Percentiles rank a stretch among this genome's conserved stretches.
phyloP scores from a whole-genome alignment of 2,888 invertebrate species.

The Mythimna lalbum region DNA sequence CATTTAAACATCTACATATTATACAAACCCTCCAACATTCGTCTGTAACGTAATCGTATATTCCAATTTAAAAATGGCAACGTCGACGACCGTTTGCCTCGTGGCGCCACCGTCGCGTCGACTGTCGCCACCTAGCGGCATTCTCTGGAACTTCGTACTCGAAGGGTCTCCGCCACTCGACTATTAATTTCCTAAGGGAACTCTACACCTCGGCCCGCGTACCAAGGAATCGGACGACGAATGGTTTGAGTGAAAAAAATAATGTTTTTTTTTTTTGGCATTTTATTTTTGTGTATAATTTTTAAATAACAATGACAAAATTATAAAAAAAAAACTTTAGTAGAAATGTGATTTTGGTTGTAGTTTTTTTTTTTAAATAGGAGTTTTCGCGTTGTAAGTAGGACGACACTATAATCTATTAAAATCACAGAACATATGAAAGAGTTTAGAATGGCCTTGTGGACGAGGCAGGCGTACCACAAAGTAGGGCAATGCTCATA shows the following conservation, averaged over 20 bases:
- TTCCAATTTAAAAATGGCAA: conserved; percentile 48
- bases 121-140: conserved; percentile 80
- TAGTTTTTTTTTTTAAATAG: not conserved
- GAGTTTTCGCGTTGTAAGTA: too few species aligned
- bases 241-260: not conserved
- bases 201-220: conserved; percentile 80
- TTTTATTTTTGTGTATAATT: too few species aligned
- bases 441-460: too few species aligned
- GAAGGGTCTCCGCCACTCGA: conserved; percentile 80
- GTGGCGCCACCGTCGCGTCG: conserved; percentile 35
- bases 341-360: not conserved
- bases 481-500: too few species aligned
- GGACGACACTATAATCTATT: too few species aligned
- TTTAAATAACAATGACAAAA: too few species aligned
- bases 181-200: conserved; percentile 90
- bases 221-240: conserved; percentile 73
- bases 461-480: too few species aligned
- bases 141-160: conserved; percentile 70
- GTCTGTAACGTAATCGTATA: conserved; percentile 20
- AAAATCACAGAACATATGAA: too few species aligned
- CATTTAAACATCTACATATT: not conserved
- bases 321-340: not conserved
- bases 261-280: not conserved
- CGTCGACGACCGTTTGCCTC: conserved; percentile 26
- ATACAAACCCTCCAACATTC: not conserved